Evolutionary conservation across 1,140 invertebrate species (phyloP).

Genomic region (Ips typographus): DNA sequence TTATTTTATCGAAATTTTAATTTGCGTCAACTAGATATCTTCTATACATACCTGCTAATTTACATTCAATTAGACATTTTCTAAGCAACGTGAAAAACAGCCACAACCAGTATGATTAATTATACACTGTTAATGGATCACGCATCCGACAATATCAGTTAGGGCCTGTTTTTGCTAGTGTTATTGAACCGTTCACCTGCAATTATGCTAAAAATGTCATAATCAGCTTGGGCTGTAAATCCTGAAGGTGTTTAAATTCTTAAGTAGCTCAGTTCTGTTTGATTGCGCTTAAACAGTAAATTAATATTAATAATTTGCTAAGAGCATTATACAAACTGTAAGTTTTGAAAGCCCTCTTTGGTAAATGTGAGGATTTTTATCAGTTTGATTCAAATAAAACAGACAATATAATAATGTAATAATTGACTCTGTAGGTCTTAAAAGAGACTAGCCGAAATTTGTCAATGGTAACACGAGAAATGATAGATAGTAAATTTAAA

Average conservation of each 20-base stretch:
- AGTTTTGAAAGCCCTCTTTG: too few relatives aligned
- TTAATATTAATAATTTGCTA: too few relatives aligned
- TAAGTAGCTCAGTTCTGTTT: background rate
- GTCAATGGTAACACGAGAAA: background rate
- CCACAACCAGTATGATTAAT: background rate
- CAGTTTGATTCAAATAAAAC: too few relatives aligned
- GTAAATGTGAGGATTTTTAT: too few relatives aligned
- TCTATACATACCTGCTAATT: background rate
- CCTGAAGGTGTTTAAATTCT: background rate
- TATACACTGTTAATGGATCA: background rate
- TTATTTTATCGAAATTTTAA: too few relatives aligned
- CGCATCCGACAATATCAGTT: too few relatives aligned
- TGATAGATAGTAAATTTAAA: background rate
- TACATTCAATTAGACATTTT: constrained; percentile 1
- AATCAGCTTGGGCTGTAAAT: background rate
- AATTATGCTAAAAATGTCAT: background rate
- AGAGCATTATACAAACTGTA: too few relatives aligned
- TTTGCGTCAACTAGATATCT: background rate
- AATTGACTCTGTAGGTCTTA: background rate
- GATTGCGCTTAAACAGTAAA: too few relatives aligned
- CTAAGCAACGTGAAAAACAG: background rate
- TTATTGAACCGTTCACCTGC: too few relatives aligned
- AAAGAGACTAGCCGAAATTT: background rate
- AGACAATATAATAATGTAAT: too few relatives aligned
- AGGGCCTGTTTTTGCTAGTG: too few relatives aligned